phyloP scores from a whole-genome alignment of 2,113 vertebrate species.

The Mustela lutreola region DNA sequence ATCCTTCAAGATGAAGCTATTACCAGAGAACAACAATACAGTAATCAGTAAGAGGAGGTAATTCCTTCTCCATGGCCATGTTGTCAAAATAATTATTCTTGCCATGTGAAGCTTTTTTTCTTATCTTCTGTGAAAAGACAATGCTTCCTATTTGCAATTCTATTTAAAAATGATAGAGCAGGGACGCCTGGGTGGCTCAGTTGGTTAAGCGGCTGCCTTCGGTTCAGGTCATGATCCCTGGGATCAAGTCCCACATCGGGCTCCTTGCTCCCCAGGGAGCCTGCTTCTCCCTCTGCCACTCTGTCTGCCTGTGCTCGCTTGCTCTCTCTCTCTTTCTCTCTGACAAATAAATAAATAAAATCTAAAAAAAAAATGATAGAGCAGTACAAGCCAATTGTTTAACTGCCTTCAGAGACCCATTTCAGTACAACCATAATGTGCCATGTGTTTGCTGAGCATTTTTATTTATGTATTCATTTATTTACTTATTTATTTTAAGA shows the following conservation, averaged over 20 bases:
- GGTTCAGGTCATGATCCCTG: no score
- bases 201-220: no score
- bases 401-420: not conserved
- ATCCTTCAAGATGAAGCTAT: not conserved
- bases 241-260: no score
- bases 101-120: not conserved
- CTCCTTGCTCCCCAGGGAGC: no score
- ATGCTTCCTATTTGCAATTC: not conserved
- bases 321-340: no score
- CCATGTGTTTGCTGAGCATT: not conserved
- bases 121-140: not conserved
- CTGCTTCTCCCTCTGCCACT: no score
- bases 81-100: not conserved
- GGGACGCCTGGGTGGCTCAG: no score
- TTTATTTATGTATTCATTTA: not conserved
- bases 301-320: no score
- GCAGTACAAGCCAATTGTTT: not conserved
- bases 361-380: not conserved
- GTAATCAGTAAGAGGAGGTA: not conserved
- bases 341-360: no score
- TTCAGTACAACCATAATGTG: not conserved
- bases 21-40: not conserved
- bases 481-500: not conserved
- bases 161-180: not conserved
- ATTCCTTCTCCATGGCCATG: not conserved